Conservation (phyloP, 2,797 vertebrate genomes). For the Pantherophis alleghaniensis region DNA sequence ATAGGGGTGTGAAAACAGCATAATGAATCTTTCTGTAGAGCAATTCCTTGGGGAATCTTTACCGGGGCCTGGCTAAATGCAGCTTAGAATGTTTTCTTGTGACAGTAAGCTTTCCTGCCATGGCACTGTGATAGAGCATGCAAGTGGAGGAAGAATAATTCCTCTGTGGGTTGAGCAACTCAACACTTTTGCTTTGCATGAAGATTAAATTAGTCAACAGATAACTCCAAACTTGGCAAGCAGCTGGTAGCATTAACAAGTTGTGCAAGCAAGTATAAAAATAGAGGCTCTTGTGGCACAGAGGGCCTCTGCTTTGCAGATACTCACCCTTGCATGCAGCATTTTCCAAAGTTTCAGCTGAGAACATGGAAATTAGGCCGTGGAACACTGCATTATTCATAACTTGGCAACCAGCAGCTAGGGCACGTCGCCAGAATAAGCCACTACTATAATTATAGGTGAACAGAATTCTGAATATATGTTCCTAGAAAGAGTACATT, state of each 20-base stretch:
- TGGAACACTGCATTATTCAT: conserved; percentile 69
- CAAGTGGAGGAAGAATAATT: conserved; percentile 65
- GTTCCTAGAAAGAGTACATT: conserved; percentile 66
- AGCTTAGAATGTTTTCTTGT: conserved; percentile 48
- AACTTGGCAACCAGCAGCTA: conserved; percentile 67
- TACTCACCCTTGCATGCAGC: conserved; percentile 67
- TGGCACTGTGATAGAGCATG: conserved; percentile 49
- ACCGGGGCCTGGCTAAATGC: conserved; percentile 54
- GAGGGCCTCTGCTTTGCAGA: neutral
- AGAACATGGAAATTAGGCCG: conserved; percentile 69
- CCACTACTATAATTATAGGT: conserved; percentile 67
- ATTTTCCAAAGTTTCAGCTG: conserved; percentile 65
- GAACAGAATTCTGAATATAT: conserved; percentile 68
- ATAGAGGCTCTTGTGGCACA: conserved; percentile 56
- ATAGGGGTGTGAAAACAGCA: conserved; percentile 53
- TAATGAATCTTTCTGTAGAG: conserved; percentile 65
- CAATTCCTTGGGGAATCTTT: conserved; percentile 61
- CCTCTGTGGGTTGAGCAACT: conserved; percentile 43
- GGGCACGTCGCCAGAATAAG: conserved; percentile 66
- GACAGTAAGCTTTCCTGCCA: conserved; percentile 47
- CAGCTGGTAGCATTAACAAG: conserved; percentile 65
- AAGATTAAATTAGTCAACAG: conserved; percentile 69
- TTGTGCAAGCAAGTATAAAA: conserved; percentile 74
- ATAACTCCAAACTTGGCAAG: conserved; percentile 64
- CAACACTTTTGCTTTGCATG: conserved; percentile 63